Evolutionary conservation across 92 coral and sea anemone genomes (phyloP).

Genomic region (Diadumene lineata): DNA sequence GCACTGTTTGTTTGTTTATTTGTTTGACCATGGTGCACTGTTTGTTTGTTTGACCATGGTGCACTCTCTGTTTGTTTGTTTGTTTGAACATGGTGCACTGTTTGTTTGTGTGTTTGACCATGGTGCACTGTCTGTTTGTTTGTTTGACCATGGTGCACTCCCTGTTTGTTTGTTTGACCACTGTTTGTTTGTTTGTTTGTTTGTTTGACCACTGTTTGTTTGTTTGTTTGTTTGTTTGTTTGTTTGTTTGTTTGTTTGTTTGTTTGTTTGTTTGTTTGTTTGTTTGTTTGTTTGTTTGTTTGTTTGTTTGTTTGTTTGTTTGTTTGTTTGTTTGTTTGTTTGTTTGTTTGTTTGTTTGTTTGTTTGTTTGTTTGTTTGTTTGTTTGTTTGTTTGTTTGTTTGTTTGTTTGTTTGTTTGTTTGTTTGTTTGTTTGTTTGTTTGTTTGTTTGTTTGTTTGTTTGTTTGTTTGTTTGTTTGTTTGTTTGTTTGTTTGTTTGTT

Average conservation of each 20-base stretch:
- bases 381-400: slow-evolving; percentile 2
- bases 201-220: background rate
- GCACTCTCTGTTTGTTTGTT: background rate
- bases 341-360: slow-evolving; percentile 2
- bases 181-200: slow-evolving; percentile 5
- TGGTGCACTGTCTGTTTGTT: background rate
- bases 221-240: background rate
- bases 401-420: background rate
- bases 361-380: background rate
- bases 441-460: slow-evolving; percentile 1
- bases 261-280: background rate
- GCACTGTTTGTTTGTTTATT: background rate
- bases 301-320: background rate
- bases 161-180: background rate
- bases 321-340: slow-evolving; percentile 7
- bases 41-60: background rate
- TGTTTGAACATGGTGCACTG: background rate
- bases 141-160: background rate
- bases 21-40: background rate
- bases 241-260: background rate
- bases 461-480: slow-evolving; percentile 8
- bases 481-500: slow-evolving; percentile 9
- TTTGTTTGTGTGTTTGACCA: background rate
- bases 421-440: slow-evolving; percentile 1
- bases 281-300: background rate